These are phyloP conservation scores for Triplophysa dalaica DNA, from an alignment of 2,113 vertebrate genomes.

Conservation along the genomic window DNA sequence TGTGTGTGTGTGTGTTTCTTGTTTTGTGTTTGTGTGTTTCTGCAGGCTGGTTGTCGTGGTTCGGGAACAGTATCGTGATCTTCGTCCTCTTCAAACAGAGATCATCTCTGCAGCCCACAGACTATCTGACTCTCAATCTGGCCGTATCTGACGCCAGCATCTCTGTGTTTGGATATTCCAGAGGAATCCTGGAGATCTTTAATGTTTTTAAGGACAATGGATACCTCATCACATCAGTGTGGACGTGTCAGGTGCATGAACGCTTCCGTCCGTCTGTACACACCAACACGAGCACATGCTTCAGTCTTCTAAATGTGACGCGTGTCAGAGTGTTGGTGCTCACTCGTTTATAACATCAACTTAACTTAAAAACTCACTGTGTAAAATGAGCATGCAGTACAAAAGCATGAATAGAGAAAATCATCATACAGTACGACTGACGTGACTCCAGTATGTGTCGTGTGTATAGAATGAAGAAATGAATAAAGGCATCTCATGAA, in stretches of 20 bases:
- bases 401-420: no score
- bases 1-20: background rate
- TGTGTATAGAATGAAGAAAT: background rate
- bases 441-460: no score
- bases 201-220: conserved; percentile 82
- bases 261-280: no score
- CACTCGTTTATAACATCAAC: no score
- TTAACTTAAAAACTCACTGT: no score
- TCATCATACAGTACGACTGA: no score
- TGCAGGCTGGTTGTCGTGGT: conserved; percentile 85
- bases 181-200: conserved; percentile 85
- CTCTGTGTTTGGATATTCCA: conserved; percentile 82
- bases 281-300: no score
- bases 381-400: no score
- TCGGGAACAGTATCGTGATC: conserved; percentile 85
- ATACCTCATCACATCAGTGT: conserved; percentile 82
- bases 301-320: no score
- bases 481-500: background rate
- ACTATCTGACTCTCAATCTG: conserved; percentile 84
- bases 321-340: no score
- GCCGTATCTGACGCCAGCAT: conserved; percentile 83
- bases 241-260: conserved; percentile 81
- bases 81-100: conserved; percentile 84
- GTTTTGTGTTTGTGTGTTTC: conserved; percentile 33
- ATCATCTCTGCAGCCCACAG: conserved; percentile 77